Evolutionary conservation across 2,113 vertebrate species (phyloP), one percentile per base, ranked within the genome.

Genomic region (Tringa solitaria): DNA sequence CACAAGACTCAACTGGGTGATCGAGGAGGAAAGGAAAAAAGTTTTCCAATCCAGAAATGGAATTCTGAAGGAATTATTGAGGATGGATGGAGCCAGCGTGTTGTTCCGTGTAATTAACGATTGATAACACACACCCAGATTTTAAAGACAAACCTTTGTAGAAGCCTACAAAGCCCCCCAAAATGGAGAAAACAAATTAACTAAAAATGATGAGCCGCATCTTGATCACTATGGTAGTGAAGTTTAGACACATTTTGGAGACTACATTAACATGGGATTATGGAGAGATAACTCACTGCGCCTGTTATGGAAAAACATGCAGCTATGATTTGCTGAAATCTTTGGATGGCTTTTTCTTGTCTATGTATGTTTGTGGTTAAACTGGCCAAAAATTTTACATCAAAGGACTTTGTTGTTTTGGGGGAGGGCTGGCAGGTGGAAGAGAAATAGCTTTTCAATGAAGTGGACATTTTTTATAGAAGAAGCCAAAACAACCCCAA

Each of bases 81-180:
- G 10, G 46, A 46, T 46, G 43, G 35, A 5, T 37, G 39, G 26
- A 87, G 45, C 56, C 53, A 33, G 18, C 1, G 4, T 3, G 0
- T 1, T 63, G 10, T 12, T 69, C 28, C 8, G 0, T 30, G 37
- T 17, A 53, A 60, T 61, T 3, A 5, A 5, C 10, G 10, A 9
- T 9, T 5, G 21, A 16, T 45, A 15, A 51, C 1, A 1, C 57
- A 9, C 26, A 5, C 7, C 8, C 12, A 8, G 27, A 8, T 51
- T 64, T 76, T 43, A 15, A 64, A 90, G 19, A 10, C 10, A 56
- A 41, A n/a, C 11, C 10, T 78, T 28, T 23, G 30, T 0, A 11
- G 41, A 46, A 93, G 26, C 8, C 12, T 21, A n/a, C 33, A 68
- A 23, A 35, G 7, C 2, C 17, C 32, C 27, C 3, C 1, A 33